Evolutionary conservation across 2,888 invertebrate genomes (phyloP).

Genomic region (Callyntrura sp.): DNA sequence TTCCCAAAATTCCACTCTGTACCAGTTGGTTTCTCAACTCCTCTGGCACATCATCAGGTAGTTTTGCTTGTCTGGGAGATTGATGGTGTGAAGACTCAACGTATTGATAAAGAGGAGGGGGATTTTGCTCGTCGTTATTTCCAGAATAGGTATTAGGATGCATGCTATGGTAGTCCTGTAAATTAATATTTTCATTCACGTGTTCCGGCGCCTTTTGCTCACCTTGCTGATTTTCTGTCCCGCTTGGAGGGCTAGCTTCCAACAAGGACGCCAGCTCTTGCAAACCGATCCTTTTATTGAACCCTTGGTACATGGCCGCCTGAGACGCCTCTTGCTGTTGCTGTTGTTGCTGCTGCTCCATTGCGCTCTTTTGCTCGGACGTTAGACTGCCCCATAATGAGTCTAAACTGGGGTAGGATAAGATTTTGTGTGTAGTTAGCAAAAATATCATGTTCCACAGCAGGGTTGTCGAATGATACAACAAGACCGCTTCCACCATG

Average conservation of each 20-base stretch:
- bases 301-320: constrained; percentile 84
- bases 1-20: constrained; percentile 94
- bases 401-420: constrained; percentile 80
- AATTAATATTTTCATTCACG: constrained; percentile 39
- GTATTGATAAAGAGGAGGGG: constrained; percentile 69
- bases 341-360: constrained; percentile 82
- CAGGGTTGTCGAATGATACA: constrained; percentile 81
- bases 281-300: constrained; percentile 82
- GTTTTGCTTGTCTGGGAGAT: constrained; percentile 82
- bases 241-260: constrained; percentile 54
- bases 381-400: constrained; percentile 75
- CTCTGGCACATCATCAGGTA: constrained; percentile 96
- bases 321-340: constrained; percentile 84
- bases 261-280: constrained; percentile 76
- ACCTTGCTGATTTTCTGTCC: constrained; percentile 3
- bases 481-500: constrained; percentile 72
- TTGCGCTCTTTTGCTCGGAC: constrained; percentile 66
- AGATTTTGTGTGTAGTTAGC: constrained; percentile 65
- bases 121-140: constrained; percentile 55
- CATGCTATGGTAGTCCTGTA: constrained; percentile 57
- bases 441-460: constrained; percentile 70
- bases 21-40: constrained; percentile 93
- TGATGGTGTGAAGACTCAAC: constrained; percentile 85
- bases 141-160: constrained; percentile 43
- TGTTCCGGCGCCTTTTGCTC: constrained; percentile 53